These are phyloP conservation scores for Leptobrachium ailaonicum DNA, from an alignment of 2,113 vertebrate genomes.

Conservation along the genomic window DNA sequence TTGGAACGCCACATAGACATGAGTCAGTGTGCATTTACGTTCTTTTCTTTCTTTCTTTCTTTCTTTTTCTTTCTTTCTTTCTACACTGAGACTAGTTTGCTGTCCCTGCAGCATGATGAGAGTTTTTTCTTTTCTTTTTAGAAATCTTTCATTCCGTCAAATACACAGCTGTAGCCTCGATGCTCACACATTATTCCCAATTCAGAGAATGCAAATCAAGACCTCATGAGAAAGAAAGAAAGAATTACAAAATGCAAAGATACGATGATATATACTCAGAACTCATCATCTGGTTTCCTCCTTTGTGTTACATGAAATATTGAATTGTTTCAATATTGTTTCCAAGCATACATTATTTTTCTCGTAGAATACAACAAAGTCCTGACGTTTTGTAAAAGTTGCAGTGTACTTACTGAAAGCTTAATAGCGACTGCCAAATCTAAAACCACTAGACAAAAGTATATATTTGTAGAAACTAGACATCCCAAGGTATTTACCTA, in stretches of 20 bases:
- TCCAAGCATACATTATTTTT: too few species aligned
- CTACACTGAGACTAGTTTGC: constrained; percentile 40
- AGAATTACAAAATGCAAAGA: not conserved
- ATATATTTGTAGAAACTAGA: too few species aligned
- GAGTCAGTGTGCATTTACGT: constrained; percentile 1
- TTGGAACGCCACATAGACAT: constrained; percentile 2
- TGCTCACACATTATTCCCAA: not conserved
- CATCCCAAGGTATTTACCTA: too few species aligned
- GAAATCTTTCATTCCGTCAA: not conserved
- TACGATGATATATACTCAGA: not conserved
- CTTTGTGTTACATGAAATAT: too few species aligned
- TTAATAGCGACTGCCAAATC: too few species aligned
- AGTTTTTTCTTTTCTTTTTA: not conserved
- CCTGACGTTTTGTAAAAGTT: too few species aligned
- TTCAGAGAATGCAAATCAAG: constrained; percentile 44
- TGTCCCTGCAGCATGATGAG: not conserved
- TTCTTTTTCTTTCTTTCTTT: not conserved
- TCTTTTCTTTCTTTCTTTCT: not conserved
- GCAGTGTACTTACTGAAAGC: too few species aligned
- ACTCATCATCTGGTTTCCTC: not conserved
- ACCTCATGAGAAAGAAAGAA: not conserved
- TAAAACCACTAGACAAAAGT: too few species aligned
- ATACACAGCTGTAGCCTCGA: constrained; percentile 3
- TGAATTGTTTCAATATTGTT: too few species aligned
- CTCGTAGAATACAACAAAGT: too few species aligned